phyloP scores from a whole-genome alignment of 2,113 vertebrate genomes.

The Rhipidura dahli region DNA sequence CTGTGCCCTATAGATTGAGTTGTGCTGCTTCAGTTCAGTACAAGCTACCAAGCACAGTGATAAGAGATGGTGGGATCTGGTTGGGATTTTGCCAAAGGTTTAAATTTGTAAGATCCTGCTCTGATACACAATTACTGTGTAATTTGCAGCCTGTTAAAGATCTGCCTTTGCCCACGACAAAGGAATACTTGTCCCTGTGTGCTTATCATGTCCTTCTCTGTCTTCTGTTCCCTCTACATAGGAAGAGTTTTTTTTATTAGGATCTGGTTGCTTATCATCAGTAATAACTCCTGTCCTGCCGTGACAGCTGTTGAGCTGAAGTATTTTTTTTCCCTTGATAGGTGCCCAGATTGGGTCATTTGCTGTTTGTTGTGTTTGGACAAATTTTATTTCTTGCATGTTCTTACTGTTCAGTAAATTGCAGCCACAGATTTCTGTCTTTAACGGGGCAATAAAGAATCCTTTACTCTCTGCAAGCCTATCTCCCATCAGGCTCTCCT shows the following conservation, averaged over 20 bases:
- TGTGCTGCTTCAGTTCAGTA: neutral
- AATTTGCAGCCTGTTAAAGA: neutral
- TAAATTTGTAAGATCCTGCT: neutral
- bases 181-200: neutral
- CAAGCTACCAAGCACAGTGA: neutral
- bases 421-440: constrained; percentile 25
- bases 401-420: constrained; percentile 40
- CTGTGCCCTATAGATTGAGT: neutral
- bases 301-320: neutral
- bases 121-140: neutral
- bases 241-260: neutral
- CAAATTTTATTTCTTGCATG: constrained; percentile 51
- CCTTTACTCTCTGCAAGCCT: neutral
- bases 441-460: constrained; percentile 46
- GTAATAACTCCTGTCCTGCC: neutral
- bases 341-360: constrained; percentile 2
- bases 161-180: neutral
- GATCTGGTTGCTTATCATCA: neutral
- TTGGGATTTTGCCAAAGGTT: neutral
- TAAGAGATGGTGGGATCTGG: neutral
- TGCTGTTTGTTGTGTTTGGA: constrained; percentile 28
- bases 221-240: neutral
- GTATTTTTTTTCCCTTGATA: constrained; percentile 15
- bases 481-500: neutral
- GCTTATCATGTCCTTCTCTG: neutral